phyloP scores from a whole-genome alignment of 2,888 invertebrate species.

The Monochamus alternatus region DNA sequence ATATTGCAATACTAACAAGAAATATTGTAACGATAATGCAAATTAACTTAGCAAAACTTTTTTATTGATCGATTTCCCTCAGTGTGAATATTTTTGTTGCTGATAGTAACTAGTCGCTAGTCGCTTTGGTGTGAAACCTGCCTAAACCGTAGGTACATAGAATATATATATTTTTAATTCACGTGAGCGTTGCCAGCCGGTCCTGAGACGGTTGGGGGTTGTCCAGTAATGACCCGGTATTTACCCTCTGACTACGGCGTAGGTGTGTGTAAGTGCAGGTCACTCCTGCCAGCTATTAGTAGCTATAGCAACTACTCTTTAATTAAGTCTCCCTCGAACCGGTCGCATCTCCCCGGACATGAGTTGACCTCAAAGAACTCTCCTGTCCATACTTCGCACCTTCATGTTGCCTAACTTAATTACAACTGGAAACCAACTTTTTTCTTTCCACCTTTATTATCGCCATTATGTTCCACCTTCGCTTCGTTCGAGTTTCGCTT shows the following conservation, averaged over 20 bases:
- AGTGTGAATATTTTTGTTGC: too few species aligned
- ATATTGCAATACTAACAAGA: too few species aligned
- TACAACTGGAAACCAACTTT: slow-evolving; percentile 55
- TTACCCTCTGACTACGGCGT: slow-evolving; percentile 57
- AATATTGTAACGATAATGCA: too few species aligned
- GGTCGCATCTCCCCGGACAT: slow-evolving; percentile 58
- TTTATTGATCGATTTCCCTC: too few species aligned
- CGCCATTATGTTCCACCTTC: slow-evolving; percentile 62
- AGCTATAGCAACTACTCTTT: slow-evolving; percentile 66
- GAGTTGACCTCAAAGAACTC: slow-evolving; percentile 63
- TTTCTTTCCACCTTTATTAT: slow-evolving; percentile 62
- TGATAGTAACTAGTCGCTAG: too few species aligned
- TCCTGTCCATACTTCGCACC: slow-evolving; percentile 59
- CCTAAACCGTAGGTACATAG: too few species aligned
- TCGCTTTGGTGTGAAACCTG: too few species aligned
- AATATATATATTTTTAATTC: too few species aligned
- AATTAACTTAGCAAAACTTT: too few species aligned
- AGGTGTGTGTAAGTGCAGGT: slow-evolving; percentile 56
- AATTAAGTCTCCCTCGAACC: slow-evolving; percentile 61
- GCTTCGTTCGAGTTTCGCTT: slow-evolving; percentile 58
- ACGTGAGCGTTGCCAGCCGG: slow-evolving; percentile 5
- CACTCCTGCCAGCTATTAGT: slow-evolving; percentile 64
- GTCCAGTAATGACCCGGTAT: slow-evolving; percentile 54
- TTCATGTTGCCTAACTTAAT: slow-evolving; percentile 59
- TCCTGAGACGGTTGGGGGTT: slow-evolving; percentile 14